Base-by-base conservation (phyloP, 2,888 invertebrate species). In the Drymonia ruficornis region DNA sequence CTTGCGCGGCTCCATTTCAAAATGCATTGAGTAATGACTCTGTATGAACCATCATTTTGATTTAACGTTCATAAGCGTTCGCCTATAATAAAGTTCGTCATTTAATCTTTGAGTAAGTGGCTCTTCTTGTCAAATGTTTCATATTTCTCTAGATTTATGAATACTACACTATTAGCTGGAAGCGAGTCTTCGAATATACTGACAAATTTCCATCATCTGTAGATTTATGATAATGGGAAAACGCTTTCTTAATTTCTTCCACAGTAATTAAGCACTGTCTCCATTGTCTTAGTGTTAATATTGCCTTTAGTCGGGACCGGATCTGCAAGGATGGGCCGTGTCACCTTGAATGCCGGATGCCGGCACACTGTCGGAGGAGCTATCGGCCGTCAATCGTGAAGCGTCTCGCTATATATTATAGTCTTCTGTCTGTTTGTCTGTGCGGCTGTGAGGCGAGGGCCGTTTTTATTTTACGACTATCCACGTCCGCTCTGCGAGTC, bases 281-380 rank as follows among this genome's bases (percentile, higher is more conserved):
- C 49, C 54, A 67, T 74, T 73, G 65, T 75, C 50, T 72, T 36
- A 59, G 50, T 64, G 56, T 59, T 56, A 70, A 63, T 56, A 65
- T 56, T 76, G 61, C 65, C 65, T 74, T 72, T 67, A 58, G 66
- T 66, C 59, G 62, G 68, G 83, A 83, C 84, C 84, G 86, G 86
- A 86, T 86, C 85, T 83, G 88, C 86, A 86, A 88, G 87, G 90
- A 91, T 89, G 84, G 83, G 70, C 70, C 67, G 85, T 86, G 88
- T 91, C 91, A 91, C 91, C 91, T 91, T 91, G 91, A 86, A 81
- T 86, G 86, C 89, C 91, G 91, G 91, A 91, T 89, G 87, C 84
- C 86, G 84, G 70, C 79, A 66, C 81, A 84, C 87, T 84, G 87
- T 74, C 80, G 74, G 78, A 84, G 85, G 76, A 89, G 81, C 84